Percentiles rank a stretch among this genome's conserved stretches.
These are phyloP conservation scores for Andrena dorsata DNA, from an alignment of 2,888 invertebrate species.

Conservation along the genomic window DNA sequence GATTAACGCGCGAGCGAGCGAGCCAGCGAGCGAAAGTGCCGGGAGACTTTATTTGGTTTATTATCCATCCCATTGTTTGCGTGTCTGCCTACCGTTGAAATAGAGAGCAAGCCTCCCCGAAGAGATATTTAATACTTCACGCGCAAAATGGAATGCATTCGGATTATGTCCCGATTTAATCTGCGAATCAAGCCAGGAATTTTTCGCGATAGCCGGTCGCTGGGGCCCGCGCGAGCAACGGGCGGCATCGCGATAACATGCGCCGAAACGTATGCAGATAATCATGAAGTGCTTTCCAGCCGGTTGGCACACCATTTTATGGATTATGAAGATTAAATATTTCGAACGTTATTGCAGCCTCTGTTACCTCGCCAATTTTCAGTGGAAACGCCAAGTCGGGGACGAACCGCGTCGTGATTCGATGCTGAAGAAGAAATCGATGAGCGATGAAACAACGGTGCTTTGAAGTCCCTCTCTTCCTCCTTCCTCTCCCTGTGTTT, in stretches of 20 bases:
- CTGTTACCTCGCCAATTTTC: slow-evolving; percentile 12
- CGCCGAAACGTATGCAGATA: slow-evolving; percentile 41
- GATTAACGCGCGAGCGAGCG: slow-evolving; percentile 32
- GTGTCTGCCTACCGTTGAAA: slow-evolving; percentile 52
- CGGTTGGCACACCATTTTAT: slow-evolving; percentile 31
- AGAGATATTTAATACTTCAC: slow-evolving; percentile 56
- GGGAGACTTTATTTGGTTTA: slow-evolving; percentile 56
- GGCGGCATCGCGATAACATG: slow-evolving; percentile 10
- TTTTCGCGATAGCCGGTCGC: slow-evolving; percentile 42
- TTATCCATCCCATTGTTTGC: slow-evolving; percentile 47
- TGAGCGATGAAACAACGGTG: slow-evolving; percentile 23
- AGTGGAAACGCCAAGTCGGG: neutral
- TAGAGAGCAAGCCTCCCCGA: slow-evolving; percentile 36
- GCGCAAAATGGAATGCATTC: slow-evolving; percentile 51
- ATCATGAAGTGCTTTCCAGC: slow-evolving; percentile 34
- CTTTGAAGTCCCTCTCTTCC: slow-evolving; percentile 30
- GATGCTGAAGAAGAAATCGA: neutral
- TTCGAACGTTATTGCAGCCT: slow-evolving; percentile 32
- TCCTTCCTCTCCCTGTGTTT: too few species aligned
- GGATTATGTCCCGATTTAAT: slow-evolving; percentile 66
- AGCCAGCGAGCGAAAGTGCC: slow-evolving; percentile 14
- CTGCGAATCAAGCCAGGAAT: slow-evolving; percentile 52
- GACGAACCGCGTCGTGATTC: neutral
- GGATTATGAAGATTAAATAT: slow-evolving; percentile 49
- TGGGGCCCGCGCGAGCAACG: neutral